Base-by-base conservation (phyloP, 2,888 invertebrate genomes). In the Epinotia demarniana region DNA sequence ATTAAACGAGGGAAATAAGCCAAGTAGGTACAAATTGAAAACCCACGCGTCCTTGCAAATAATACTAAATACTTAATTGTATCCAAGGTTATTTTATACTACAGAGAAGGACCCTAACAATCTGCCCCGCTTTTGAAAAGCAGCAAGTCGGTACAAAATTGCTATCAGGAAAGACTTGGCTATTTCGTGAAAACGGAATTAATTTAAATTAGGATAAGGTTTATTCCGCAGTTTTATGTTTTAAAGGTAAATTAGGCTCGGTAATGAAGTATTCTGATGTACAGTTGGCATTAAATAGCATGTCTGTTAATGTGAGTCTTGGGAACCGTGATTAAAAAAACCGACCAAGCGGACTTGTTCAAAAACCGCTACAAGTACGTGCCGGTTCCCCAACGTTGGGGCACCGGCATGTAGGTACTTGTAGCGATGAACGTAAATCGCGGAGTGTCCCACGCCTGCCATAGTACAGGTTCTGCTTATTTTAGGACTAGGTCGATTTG, bases 191-290 rank as follows among this genome's bases (percentile, higher is more conserved):
- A 19, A 27, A 19, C n/a, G 61, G 67, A 66, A 71, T 67, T 75
- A 67, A 46, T 61, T 72, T 75, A 67, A 75, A 75, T 72, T 72
- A 75, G 60, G 64, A 43, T 46, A 16, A 19, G 46, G 55, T 27
- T 19, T 66, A 55, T 39, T 62, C 5, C 53, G 18, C 4, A 19
- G 33, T 61, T 75, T 71, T 46, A 60, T 66, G 39, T 60, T 62
- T 72, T 53, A 13, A 64, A 19, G 9, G 27, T 19, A 66, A 75
- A 64, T 43, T 27, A 18, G 60, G 66, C 19, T 57, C 46, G 23
- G 23, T 72, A 46, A 64, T 58, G 43, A 63, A 49, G 74, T 64
- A 70, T 70, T 74, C 57, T 70, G 13, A 3, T n/a, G 49, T 49
- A 16, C 55, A 9, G 46, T 18, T 6, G 46, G 23, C 13, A 19